phyloP scores from a whole-genome alignment of 2,797 vertebrate species.

The Lagodon rhomboides region DNA sequence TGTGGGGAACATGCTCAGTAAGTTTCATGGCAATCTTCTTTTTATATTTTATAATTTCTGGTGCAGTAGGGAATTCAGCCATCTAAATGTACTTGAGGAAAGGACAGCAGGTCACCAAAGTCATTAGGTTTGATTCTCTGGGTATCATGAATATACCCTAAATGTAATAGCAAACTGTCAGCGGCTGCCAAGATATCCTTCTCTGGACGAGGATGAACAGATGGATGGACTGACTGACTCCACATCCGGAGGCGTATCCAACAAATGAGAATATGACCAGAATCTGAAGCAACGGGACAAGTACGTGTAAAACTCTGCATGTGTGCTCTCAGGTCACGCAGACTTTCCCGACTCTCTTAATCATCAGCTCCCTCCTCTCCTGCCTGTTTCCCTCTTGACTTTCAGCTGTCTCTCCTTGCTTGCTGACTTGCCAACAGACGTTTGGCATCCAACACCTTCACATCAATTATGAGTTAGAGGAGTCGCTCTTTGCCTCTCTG shows the following conservation, averaged over 20 bases:
- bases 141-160: background rate
- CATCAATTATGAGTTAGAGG: slow-evolving; percentile 61
- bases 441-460: slow-evolving; percentile 59
- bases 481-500: slow-evolving; percentile 43
- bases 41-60: background rate
- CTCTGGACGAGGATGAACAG: background rate
- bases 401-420: slow-evolving; percentile 54
- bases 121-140: background rate
- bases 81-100: background rate
- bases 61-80: too few relatives aligned
- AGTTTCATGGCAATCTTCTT: background rate
- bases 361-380: slow-evolving; percentile 48
- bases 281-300: slow-evolving; percentile 10
- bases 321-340: background rate
- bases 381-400: slow-evolving; percentile 52
- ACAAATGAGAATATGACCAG: slow-evolving; percentile 1
- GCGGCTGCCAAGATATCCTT: background rate
- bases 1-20: background rate
- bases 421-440: slow-evolving; percentile 56
- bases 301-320: background rate
- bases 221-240: background rate
- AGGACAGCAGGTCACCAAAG: background rate
- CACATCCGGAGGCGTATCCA: background rate
- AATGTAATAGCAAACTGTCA: background rate
- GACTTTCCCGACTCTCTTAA: slow-evolving; percentile 19